phyloP scores from a whole-genome alignment of 2,888 invertebrate species.

The Magallana nippona region DNA sequence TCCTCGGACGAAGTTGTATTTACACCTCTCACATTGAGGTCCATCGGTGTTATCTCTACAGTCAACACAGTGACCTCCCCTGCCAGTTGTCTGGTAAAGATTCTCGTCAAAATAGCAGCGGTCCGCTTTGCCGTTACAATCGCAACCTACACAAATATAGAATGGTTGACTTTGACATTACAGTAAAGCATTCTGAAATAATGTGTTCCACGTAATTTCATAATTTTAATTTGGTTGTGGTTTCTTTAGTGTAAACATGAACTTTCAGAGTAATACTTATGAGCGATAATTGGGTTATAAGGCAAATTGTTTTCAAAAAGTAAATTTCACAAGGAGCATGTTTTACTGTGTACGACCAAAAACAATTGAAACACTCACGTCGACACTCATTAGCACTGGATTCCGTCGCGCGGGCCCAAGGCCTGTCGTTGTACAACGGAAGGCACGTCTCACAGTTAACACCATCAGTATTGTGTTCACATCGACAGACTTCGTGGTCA shows the following conservation, averaged over 20 bases:
- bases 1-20: slow-evolving; percentile 84
- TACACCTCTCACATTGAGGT: slow-evolving; percentile 96
- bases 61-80: slow-evolving; percentile 97
- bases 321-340: too few species aligned
- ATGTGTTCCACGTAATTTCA: too few species aligned
- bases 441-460: slow-evolving; percentile 95
- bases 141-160: slow-evolving; percentile 87
- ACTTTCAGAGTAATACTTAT: too few species aligned
- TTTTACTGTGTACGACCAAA: too few species aligned
- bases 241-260: too few species aligned
- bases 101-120: slow-evolving; percentile 97
- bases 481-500: slow-evolving; percentile 84
- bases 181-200: too few species aligned
- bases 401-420: slow-evolving; percentile 95
- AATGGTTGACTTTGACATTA: too few species aligned
- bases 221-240: too few species aligned
- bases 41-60: slow-evolving; percentile 96
- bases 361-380: slow-evolving; percentile 84
- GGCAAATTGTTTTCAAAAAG: too few species aligned
- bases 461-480: slow-evolving; percentile 97
- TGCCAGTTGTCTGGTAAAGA: slow-evolving; percentile 93
- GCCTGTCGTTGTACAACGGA: slow-evolving; percentile 97
- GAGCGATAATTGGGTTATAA: too few species aligned
- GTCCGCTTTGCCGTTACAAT: slow-evolving; percentile 96
- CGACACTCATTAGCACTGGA: slow-evolving; percentile 92